phyloP scores from a whole-genome alignment of 1,140 invertebrate genomes.

The Cherax quadricarinatus region DNA sequence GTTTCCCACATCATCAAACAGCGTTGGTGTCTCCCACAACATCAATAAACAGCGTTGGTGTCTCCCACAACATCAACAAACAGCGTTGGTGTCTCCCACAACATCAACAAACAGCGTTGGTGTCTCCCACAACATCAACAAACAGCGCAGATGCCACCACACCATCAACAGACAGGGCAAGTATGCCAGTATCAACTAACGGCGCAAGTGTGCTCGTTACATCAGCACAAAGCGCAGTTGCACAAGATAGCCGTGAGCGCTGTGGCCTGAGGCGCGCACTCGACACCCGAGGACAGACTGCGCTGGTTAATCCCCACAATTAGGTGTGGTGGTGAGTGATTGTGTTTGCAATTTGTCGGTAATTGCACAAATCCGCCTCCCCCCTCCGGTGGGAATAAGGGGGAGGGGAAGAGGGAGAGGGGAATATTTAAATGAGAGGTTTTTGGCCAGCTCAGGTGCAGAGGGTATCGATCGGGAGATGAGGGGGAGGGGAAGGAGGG shows the following conservation, averaged over 20 bases:
- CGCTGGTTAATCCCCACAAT: constrained; percentile 64
- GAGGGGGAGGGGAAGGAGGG: not conserved
- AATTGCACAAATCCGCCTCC: constrained; percentile 67
- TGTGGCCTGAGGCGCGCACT: not conserved
- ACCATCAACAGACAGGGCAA: not conserved
- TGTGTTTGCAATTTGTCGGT: constrained; percentile 71
- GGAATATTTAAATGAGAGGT: constrained; percentile 66
- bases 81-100: not conserved
- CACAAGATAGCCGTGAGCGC: too few relatives aligned
- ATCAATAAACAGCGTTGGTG: not conserved
- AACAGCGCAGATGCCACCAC: not conserved
- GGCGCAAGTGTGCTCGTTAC: too few relatives aligned
- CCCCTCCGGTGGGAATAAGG: constrained; percentile 57
- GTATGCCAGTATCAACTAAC: too few relatives aligned
- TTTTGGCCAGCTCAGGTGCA: constrained; percentile 59
- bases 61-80: not conserved
- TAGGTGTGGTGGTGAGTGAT: constrained; percentile 67
- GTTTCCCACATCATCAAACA: not conserved
- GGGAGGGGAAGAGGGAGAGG: constrained; percentile 25
- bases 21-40: not conserved
- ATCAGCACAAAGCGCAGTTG: too few relatives aligned
- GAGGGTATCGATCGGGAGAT: constrained; percentile 35
- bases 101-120: not conserved
- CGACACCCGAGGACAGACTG: constrained; percentile 32
- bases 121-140: not conserved